phyloP scores from a whole-genome alignment of 2,113 vertebrate species.

The Trinectes maculatus region DNA sequence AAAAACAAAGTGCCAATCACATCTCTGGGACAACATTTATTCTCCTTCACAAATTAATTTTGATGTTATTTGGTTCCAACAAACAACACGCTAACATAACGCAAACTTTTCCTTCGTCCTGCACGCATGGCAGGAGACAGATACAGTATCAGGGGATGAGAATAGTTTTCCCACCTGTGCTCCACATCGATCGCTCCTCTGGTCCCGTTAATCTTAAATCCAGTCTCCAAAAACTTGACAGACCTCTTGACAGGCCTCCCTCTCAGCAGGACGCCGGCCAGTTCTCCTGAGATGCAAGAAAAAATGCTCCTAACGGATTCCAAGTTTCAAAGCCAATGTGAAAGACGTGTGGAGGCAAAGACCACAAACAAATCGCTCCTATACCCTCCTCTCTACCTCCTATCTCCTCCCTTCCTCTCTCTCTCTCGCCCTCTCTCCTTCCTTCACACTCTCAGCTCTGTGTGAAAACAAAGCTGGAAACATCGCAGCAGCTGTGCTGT shows the following conservation, averaged over 20 bases:
- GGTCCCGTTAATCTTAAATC: conserved; percentile 33
- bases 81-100: background rate
- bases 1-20: background rate
- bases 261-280: no score
- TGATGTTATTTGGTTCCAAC: background rate
- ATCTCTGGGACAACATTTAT: background rate
- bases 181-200: conserved; percentile 76
- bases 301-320: conserved; percentile 5
- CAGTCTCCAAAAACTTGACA: conserved; percentile 38
- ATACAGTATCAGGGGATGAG: background rate
- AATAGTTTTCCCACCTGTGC: conserved; percentile 75
- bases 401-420: conserved; percentile 41
- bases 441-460: conserved; percentile 50
- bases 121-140: background rate
- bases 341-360: conserved; percentile 51
- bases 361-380: conserved; percentile 35
- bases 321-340: conserved; percentile 40
- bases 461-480: conserved; percentile 76
- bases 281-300: conserved; percentile 19
- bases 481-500: conserved; percentile 75
- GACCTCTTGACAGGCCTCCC: no score
- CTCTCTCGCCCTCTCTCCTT: conserved; percentile 9
- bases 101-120: background rate
- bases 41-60: conserved; percentile 1
- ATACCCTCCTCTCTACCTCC: conserved; percentile 54